These are phyloP conservation scores for Chiloscyllium punctatum DNA, from an alignment of 2,797 vertebrate genomes.

Conservation along the genomic window DNA sequence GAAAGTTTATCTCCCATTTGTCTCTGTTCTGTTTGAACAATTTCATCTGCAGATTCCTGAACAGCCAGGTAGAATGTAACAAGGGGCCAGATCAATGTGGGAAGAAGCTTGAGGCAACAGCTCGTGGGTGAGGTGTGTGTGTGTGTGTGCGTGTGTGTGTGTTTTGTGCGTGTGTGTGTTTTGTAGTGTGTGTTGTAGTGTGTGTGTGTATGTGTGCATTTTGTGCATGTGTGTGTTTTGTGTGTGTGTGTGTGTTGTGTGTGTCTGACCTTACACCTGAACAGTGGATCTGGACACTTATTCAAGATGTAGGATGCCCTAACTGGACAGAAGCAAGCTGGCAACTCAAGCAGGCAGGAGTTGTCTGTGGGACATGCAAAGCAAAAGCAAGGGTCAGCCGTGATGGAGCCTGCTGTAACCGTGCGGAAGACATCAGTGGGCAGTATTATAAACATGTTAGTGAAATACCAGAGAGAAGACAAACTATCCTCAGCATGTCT, in stretches of 20 bases:
- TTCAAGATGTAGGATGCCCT: too few species aligned
- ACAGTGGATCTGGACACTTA: neutral
- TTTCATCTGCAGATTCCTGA: neutral
- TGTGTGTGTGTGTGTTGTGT: too few species aligned
- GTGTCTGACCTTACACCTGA: neutral
- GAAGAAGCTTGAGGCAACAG: neutral
- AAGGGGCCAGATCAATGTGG: neutral
- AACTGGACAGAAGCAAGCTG: neutral
- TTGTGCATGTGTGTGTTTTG: too few species aligned
- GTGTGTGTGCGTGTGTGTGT: too few species aligned
- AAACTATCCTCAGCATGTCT: neutral
- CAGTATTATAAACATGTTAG: neutral
- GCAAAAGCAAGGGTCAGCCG: neutral
- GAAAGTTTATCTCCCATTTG: neutral
- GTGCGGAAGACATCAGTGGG: neutral
- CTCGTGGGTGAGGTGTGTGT: too few species aligned
- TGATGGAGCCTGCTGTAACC: neutral
- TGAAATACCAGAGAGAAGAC: too few species aligned
- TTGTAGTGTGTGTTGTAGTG: too few species aligned
- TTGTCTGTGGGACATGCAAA: neutral
- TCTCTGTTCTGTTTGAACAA: neutral
- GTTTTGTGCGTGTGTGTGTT: too few species aligned
- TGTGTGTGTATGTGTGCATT: too few species aligned
- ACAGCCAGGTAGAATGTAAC: neutral
- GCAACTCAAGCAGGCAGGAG: neutral